These are phyloP conservation scores for Notolepis coatsorum DNA, from an alignment of 2,797 vertebrate species.

Conservation along the genomic window DNA sequence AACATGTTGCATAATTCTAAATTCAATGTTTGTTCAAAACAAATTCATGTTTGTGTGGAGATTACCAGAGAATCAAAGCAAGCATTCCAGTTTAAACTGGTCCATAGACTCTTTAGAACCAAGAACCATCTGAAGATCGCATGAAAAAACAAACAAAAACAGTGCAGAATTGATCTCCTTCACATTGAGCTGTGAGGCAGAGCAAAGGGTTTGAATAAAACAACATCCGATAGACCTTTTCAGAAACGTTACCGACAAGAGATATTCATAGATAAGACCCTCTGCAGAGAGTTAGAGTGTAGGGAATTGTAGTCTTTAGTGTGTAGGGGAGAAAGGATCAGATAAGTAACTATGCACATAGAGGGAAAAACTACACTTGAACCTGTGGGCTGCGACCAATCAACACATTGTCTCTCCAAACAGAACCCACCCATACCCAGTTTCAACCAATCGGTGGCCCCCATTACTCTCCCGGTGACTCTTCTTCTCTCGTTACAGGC, in stretches of 20 bases:
- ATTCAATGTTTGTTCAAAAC: too few species aligned
- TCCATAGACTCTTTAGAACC: too few species aligned
- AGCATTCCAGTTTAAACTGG: too few species aligned
- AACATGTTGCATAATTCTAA: too few species aligned
- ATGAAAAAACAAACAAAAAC: too few species aligned
- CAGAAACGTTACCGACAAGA: conserved; percentile 11
- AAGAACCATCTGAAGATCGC: too few species aligned
- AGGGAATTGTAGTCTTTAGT: conserved; percentile 1
- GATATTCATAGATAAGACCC: conserved; percentile 1
- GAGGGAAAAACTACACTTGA: neutral
- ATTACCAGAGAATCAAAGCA: too few species aligned
- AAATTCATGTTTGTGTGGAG: too few species aligned
- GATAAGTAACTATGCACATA: conserved; percentile 28
- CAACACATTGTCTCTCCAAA: neutral
- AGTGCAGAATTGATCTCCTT: too few species aligned
- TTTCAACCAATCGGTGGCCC: neutral
- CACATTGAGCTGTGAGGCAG: too few species aligned
- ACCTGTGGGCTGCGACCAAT: conserved; percentile 1
- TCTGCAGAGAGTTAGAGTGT: neutral
- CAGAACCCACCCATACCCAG: neutral
- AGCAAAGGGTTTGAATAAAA: too few species aligned
- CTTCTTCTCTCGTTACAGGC: neutral
- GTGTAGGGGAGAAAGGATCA: conserved; percentile 12
- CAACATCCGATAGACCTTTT: neutral
- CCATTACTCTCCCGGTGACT: neutral